These are phyloP conservation scores for Chaetodon trifasciatus DNA, from an alignment of 2,797 vertebrate genomes.

Conservation along the genomic window DNA sequence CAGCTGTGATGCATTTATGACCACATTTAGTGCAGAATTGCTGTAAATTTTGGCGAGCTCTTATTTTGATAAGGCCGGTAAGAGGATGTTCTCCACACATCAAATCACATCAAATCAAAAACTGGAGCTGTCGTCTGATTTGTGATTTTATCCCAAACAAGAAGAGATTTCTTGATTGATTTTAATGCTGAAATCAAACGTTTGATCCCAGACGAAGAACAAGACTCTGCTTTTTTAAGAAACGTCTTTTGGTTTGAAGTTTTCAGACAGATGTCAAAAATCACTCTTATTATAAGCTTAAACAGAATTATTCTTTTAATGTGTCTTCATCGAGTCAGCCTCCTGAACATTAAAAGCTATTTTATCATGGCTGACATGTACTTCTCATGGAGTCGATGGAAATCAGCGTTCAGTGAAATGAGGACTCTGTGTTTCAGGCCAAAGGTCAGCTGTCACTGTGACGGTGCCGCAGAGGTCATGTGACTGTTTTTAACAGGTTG, in stretches of 20 bases:
- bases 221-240: neutral
- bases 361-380: conserved; percentile 74
- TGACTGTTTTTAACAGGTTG: conserved; percentile 9
- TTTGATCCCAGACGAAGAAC: neutral
- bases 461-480: conserved; percentile 12
- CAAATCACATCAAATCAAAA: no score
- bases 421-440: conserved; percentile 39
- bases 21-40: no score
- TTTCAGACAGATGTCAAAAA: neutral
- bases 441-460: neutral
- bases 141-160: no score
- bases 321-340: neutral
- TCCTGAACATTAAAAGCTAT: conserved; percentile 9
- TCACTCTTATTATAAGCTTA: neutral
- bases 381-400: conserved; percentile 87
- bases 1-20: no score
- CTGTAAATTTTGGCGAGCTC: no score
- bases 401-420: conserved; percentile 89
- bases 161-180: no score
- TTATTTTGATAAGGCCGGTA: no score
- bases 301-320: neutral
- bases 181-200: neutral
- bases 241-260: neutral
- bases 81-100: no score
- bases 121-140: no score